Evolutionary conservation across 2,797 vertebrate species (phyloP), one percentile per base, ranked within the genome.

Genomic region (Geotrypetes seraphini): DNA sequence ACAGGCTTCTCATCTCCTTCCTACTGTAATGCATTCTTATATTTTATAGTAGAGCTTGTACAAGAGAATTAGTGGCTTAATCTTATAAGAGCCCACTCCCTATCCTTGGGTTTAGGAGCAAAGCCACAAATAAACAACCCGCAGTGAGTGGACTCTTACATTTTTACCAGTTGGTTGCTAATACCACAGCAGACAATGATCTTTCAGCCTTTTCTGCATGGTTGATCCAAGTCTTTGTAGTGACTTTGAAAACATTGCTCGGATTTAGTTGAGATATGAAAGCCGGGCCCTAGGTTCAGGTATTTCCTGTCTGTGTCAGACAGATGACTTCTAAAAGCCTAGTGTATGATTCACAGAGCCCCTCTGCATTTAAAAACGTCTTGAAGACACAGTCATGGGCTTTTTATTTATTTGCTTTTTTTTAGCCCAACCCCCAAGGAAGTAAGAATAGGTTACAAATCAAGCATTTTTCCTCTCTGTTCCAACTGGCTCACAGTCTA

Each of bases 121-220:
- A 34, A 41, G 24, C 25, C 28, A 33, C 50, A 34, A 30, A 62
- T 60, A 57, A 64, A 57, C 60, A 61, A 42, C 50, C 37, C 47
- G 28, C 0, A 0, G 39, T 41, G 48, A 30, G 36, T 22, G 28
- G 33, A 43, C 39, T 50, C 50, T 43, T 50, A 46, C 47, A 51
- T 52, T 38, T 47, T 54, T 25, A 47, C 46, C 43, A 35, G 9
- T 2, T 10, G 51, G 51, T 50, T 53, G 47, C 63, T 67, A 49
- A 61, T 53, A 51, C 37, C 41, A 28, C 44, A 57, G 44, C 53
- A 43, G 50, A 33, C 3, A 6, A 43, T 50, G 67, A 52, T 60
- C 55, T 49, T 50, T 51, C 44, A 63, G 43, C 57, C 42, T 55
- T 66, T 66, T 63, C 59, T 54, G 43, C 60, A 41, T 47, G 59